Evolutionary conservation across 1,140 invertebrate species (phyloP).

Genomic region (Psix sp.): DNA sequence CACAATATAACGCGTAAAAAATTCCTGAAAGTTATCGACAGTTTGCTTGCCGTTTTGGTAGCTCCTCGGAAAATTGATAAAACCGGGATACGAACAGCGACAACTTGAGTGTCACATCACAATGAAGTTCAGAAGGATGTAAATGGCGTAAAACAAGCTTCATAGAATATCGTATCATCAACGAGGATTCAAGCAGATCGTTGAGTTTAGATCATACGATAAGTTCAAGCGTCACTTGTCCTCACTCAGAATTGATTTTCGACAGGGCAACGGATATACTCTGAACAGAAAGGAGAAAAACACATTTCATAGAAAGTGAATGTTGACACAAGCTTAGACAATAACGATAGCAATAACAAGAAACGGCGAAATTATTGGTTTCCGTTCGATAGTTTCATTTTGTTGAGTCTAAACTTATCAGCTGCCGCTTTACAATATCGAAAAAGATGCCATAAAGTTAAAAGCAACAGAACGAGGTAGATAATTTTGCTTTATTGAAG

Average conservation of each 20-base stretch:
- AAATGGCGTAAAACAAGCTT: conserved; percentile 31
- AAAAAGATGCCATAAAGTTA: conserved; percentile 57
- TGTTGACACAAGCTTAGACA: no score
- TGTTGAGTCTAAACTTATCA: conserved; percentile 64
- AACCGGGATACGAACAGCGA: conserved; percentile 3
- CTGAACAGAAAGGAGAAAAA: no score
- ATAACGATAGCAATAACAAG: conserved; percentile 14
- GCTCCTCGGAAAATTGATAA: conserved; percentile 17
- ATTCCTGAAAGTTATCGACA: conserved; percentile 6
- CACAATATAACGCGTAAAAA: no score
- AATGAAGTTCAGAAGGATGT: conserved; percentile 14
- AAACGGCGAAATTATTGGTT: conserved; percentile 67
- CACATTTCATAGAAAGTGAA: no score
- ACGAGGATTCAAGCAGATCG: conserved; percentile 18
- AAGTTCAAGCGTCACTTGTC: conserved; percentile 49
- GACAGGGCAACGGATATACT: no score
- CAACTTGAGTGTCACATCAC: conserved; percentile 23
- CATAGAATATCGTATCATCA: conserved; percentile 25
- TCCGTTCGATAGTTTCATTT: conserved; percentile 59
- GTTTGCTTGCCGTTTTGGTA: conserved; percentile 5
- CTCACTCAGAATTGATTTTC: no score
- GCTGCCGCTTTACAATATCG: conserved; percentile 23
- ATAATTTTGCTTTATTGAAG: conserved; percentile 55
- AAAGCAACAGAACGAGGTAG: conserved; percentile 14
- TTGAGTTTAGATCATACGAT: conserved; percentile 46